Base-by-base conservation (phyloP, 2,797 vertebrate genomes). In the Cetoscarus ocellatus region DNA sequence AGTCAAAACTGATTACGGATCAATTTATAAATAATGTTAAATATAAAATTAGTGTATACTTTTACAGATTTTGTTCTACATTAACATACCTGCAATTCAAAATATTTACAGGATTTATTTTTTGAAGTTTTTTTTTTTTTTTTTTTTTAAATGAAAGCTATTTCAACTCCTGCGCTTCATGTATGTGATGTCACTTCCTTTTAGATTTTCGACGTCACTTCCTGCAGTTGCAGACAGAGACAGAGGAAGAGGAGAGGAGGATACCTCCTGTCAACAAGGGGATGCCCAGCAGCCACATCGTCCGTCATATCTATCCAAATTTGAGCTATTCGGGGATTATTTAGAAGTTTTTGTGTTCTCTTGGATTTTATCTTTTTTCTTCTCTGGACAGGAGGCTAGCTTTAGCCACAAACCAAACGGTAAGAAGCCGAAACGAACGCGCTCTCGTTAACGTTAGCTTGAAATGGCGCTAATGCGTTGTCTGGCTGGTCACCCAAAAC, bases 391-490 rank as follows among this genome's bases (percentile, higher is more conserved):
- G 3, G 39, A 6, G 27, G 38, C 45, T 40, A 10, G 8, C 10
- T 12, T 35, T 19, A 58, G 39, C 60, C 35, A 54, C 42, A 42
- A 45, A 55, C 44, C 18, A 43, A 43, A 77, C 54, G 84, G 90
- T 91, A 85, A 88, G 86, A 73, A 56, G 52, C 13, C 1, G 10
- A 6, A 57, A 60, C 61, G 54, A 61, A 50, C 50, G 39, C 18
- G 61, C 47, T 73, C 3, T 7, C 27, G 43, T 6, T 15, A 44
- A 44, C 5, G 49, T 51, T 51, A 87, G 79, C 87, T 58, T 35
- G 59, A 60, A 82, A 82, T 80, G 67, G 67, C 71, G 77, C 65
- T 67, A 67, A 53, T 55, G 50, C 75, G 48, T 56, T 65, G 54
- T 62, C 0, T 43, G 9, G 19, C 27, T 63, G 43, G 40, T 10